These are phyloP conservation scores for Macaria notata DNA, from an alignment of 2,888 invertebrate species.

Conservation along the genomic window DNA sequence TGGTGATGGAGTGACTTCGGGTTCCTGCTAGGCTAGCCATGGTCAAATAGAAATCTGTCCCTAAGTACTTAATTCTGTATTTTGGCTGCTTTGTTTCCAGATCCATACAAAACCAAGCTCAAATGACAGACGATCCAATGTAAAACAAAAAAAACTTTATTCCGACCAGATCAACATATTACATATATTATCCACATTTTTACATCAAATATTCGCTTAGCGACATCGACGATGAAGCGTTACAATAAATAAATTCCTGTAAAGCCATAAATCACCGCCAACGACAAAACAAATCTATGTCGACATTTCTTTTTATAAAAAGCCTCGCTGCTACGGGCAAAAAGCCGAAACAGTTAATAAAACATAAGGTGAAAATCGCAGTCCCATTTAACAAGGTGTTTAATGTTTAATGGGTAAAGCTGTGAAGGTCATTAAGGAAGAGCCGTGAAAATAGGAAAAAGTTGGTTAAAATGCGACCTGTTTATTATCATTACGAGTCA, in stretches of 20 bases:
- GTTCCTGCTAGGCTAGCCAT: too few relatives aligned
- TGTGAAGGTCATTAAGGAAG: slow-evolving; percentile 63
- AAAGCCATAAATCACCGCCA: slow-evolving; percentile 26
- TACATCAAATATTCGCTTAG: not conserved
- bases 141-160: not conserved
- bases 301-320: slow-evolving; percentile 7
- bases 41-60: too few relatives aligned
- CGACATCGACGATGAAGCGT: slow-evolving; percentile 10
- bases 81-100: too few relatives aligned
- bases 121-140: too few relatives aligned
- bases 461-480: slow-evolving; percentile 64
- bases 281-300: slow-evolving; percentile 15
- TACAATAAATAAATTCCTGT: slow-evolving; percentile 16
- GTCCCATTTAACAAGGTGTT: slow-evolving; percentile 24
- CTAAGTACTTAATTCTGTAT: too few relatives aligned
- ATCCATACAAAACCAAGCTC: too few relatives aligned
- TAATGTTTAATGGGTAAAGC: slow-evolving; percentile 39
- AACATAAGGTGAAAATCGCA: slow-evolving; percentile 14
- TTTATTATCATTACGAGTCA: slow-evolving; percentile 74
- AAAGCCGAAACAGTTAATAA: slow-evolving; percentile 9
- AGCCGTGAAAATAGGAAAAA: slow-evolving; percentile 57
- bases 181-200: slow-evolving; percentile 6
- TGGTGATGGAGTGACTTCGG: not conserved
- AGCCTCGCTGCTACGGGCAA: slow-evolving; percentile 4
- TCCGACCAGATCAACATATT: slow-evolving; percentile 3